Percentiles rank a stretch among this genome's conserved stretches.
Conservation (phyloP, 2,797 vertebrate genomes). For the Phrynocephalus vlangalii region DNA sequence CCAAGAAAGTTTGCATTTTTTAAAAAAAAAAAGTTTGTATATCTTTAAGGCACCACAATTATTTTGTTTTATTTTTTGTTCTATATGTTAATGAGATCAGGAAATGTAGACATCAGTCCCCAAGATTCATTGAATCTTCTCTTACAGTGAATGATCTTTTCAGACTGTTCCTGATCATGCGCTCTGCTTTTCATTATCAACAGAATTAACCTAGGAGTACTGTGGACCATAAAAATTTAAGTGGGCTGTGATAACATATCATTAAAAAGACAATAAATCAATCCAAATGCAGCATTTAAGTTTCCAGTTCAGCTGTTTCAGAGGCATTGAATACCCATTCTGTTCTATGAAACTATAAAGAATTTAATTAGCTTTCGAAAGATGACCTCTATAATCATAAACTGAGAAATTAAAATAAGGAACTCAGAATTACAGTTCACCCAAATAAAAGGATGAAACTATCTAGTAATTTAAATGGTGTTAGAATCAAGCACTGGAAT, state of each 20-base stretch:
- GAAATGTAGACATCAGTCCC: neutral
- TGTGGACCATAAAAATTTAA: slow-evolving; percentile 57
- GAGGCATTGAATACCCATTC: slow-evolving; percentile 39
- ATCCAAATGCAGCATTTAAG: slow-evolving; percentile 47
- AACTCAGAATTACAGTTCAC: slow-evolving; percentile 44
- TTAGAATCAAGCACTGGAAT: slow-evolving; percentile 45
- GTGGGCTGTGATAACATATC: slow-evolving; percentile 41
- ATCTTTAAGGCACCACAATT: too few species aligned
- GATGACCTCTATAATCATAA: slow-evolving; percentile 50
- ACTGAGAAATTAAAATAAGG: slow-evolving; percentile 42
- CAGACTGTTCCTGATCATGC: neutral
- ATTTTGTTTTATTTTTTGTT: too few species aligned
- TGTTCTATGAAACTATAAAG: slow-evolving; percentile 56
- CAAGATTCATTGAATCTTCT: slow-evolving; percentile 27
- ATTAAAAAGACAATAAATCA: slow-evolving; percentile 58
- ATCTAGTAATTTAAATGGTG: slow-evolving; percentile 29
- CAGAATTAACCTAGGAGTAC: slow-evolving; percentile 61
- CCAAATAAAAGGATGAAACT: slow-evolving; percentile 34
- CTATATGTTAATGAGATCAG: neutral
- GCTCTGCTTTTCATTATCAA: slow-evolving; percentile 55
- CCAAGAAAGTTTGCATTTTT: too few species aligned
- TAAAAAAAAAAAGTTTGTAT: too few species aligned
- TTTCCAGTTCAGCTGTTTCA: slow-evolving; percentile 62
- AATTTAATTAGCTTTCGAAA: slow-evolving; percentile 38
- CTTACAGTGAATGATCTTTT: slow-evolving; percentile 35